A percentile compares a stretch with the other conserved stretches of the same genome.
These are phyloP conservation scores for Psilanteris sp. DNA, from an alignment of 1,140 invertebrate genomes.

Conservation along the genomic window DNA sequence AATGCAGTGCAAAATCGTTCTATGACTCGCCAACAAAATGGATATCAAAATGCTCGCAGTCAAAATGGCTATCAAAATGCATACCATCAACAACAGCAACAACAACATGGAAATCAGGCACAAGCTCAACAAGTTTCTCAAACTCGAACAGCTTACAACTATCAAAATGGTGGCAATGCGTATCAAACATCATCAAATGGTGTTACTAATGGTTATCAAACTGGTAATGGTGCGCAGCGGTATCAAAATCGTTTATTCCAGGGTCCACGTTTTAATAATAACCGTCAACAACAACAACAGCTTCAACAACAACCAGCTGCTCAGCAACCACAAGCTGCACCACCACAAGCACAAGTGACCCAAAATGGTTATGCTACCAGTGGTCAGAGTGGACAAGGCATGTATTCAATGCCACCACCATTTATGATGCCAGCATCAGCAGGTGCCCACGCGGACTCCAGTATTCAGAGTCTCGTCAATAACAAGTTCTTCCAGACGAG, in stretches of 20 bases:
- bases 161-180: conserved; percentile 58
- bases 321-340: conserved; percentile 55
- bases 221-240: conserved; percentile 42
- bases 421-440: conserved; percentile 79
- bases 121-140: conserved; percentile 24
- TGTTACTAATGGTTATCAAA: conserved; percentile 60
- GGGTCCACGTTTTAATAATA: conserved; percentile 69
- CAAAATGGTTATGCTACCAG: conserved; percentile 66
- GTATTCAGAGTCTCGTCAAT: conserved; percentile 82
- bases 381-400: conserved; percentile 76
- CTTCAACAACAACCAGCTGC: conserved; percentile 61
- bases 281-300: conserved; percentile 57
- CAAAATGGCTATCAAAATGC: conserved; percentile 71
- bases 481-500: conserved; percentile 84
- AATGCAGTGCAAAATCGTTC: conserved; percentile 60
- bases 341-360: conserved; percentile 59
- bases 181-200: conserved; percentile 48
- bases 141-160: conserved; percentile 45
- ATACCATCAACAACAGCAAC: conserved; percentile 62
- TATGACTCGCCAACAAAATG: conserved; percentile 70
- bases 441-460: conserved; percentile 73
- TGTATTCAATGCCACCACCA: conserved; percentile 80
- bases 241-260: conserved; percentile 71
- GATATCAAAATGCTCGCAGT: conserved; percentile 64
- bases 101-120: conserved; percentile 20